Percentiles rank a stretch among this genome's conserved stretches.
Conservation (phyloP, 2,113 vertebrate species). For the Rhagologus leucostigma region DNA sequence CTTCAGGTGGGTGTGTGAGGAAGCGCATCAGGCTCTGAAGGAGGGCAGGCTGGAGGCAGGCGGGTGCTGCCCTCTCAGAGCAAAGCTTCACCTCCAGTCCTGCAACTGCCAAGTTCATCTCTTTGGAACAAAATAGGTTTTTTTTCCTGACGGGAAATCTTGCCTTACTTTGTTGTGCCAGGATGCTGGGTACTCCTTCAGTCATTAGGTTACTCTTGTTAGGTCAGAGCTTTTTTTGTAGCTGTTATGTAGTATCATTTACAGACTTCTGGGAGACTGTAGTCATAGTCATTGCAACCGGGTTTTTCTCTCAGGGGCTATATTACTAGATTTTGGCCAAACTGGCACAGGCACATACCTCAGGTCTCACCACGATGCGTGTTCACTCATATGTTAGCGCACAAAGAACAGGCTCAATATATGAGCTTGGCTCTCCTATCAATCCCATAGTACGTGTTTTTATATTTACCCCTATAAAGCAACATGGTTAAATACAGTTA, state of each 20-base stretch:
- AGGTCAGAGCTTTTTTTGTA: neutral
- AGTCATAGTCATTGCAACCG: no score
- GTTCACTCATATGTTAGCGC: neutral
- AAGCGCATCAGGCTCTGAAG: neutral
- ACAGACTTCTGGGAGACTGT: neutral
- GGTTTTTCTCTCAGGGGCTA: no score
- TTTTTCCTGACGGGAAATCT: neutral
- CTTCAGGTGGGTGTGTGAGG: neutral
- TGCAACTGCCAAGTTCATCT: accelerated
- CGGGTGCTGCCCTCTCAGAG: accelerated
- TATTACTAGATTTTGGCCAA: no score
- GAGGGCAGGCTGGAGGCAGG: neutral
- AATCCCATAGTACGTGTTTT: neutral
- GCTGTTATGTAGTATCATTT: neutral
- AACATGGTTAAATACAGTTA: neutral
- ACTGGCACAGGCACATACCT: neutral
- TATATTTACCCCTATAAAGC: neutral
- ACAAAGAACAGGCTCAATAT: neutral
- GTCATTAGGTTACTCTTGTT: neutral
- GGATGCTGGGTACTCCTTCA: neutral
- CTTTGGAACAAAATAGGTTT: neutral
- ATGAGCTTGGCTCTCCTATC: neutral
- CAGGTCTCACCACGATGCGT: neutral
- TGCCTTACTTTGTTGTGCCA: neutral
- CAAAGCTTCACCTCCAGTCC: neutral